Evolutionary conservation across 2,888 invertebrate species (phyloP), one percentile per base, ranked within the genome.

Genomic region (Laothoe populi): DNA sequence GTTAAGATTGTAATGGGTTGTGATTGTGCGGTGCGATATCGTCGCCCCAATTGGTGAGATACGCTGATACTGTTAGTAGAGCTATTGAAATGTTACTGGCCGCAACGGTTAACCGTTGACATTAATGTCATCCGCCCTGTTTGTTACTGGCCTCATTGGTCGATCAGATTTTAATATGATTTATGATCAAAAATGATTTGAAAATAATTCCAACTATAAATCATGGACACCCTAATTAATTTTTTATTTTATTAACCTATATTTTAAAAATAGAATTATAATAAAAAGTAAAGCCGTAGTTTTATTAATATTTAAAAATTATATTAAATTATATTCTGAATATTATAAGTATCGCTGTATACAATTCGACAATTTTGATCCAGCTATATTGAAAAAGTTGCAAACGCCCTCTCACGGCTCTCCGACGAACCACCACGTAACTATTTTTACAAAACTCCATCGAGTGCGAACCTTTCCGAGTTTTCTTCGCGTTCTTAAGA

Each of bases 401-500:
- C 19, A 53, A 19, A 72, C 89, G 92, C 90, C 92, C 89, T 92
- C 92, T 92, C 61, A 68, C 79, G 83, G 73, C 59, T 60, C 26
- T 24, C 63, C 69, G 61, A 16, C 40, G 88, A 88, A 92, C 85
- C 75, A 66, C 69, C 65, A 82, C 68, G 82, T 72, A 64, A 67
- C 70, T 78, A 87, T 91, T 91, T 92, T 92, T 90, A 83, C 84
- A 81, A 88, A 90, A 89, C 84, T 78, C 81, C 82, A 75, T 86
- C 85, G 84, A 92, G 87, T 85, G 85, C 79, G 83, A 90, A 88
- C 90, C 90, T 90, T 92, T 90, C 84, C 83, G 79, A 81, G 81
- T 75, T 90, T 92, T 91, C 90, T 92, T 91, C 87, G 82, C 84
- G 77, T 92, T 90, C 88, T 88, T 92, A 91, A 89, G 90, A 90